phyloP scores from a whole-genome alignment of 2,888 invertebrate species.

The Epinotia demarniana region DNA sequence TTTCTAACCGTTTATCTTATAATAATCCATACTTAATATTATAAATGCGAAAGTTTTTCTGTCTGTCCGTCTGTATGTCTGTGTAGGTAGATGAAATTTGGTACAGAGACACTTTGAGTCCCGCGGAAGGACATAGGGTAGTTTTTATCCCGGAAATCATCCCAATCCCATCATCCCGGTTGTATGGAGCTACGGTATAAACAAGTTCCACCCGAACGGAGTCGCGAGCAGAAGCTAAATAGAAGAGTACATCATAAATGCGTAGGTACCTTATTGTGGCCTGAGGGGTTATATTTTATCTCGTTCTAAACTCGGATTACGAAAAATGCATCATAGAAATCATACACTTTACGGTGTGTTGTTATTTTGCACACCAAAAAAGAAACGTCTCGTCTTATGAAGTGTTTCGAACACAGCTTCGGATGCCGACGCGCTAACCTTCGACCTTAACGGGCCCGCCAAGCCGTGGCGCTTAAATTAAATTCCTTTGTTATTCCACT shows the following conservation, averaged over 20 bases:
- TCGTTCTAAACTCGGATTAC: too few relatives aligned
- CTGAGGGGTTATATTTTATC: not conserved
- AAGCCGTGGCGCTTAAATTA: slow-evolving; percentile 38
- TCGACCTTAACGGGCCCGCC: slow-evolving; percentile 42
- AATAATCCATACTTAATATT: not conserved
- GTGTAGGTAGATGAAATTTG: too few relatives aligned
- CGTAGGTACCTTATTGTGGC: not conserved
- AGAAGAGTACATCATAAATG: not conserved
- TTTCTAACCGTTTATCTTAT: not conserved
- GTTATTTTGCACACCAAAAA: slow-evolving; percentile 35
- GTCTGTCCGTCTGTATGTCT: too few relatives aligned
- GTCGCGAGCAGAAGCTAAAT: too few relatives aligned
- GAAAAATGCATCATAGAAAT: not conserved
- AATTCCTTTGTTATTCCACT: slow-evolving; percentile 41
- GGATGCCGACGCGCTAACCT: slow-evolving; percentile 40
- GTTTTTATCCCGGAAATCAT: too few relatives aligned
- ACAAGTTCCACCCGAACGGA: too few relatives aligned
- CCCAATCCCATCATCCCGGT: too few relatives aligned
- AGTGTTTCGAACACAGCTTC: slow-evolving; percentile 22
- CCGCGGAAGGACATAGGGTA: too few relatives aligned
- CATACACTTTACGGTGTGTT: not conserved
- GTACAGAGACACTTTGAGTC: too few relatives aligned
- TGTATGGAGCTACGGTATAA: too few relatives aligned
- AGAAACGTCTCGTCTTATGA: slow-evolving; percentile 32
- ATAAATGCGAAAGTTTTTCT: too few relatives aligned